Conservation (phyloP, 2,888 invertebrate genomes). For the Pseudanteris insignis region DNA sequence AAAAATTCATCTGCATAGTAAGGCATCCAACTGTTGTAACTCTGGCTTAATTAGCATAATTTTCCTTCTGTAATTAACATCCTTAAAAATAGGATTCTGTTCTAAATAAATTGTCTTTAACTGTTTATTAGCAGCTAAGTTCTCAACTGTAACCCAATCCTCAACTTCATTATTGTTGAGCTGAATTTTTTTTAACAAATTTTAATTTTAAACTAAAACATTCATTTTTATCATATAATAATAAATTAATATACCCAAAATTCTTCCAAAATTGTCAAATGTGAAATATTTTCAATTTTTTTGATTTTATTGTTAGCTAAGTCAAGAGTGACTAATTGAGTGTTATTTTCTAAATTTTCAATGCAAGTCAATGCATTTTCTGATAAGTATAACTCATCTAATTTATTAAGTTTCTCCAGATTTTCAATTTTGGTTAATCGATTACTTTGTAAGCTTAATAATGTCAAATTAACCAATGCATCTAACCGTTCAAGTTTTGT, state of each 20-base stretch:
- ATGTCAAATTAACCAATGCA: conserved; percentile 75
- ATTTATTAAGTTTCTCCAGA: conserved; percentile 75
- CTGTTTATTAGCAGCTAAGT: conserved; percentile 74
- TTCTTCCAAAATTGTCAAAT: conserved; percentile 85
- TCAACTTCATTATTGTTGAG: conserved; percentile 89
- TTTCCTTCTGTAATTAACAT: conserved; percentile 90
- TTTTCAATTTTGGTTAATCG: conserved; percentile 88
- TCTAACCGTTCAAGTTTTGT: conserved; percentile 84
- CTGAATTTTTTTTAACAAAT: conserved; percentile 67
- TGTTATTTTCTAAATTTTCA: conserved; percentile 78
- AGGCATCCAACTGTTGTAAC: conserved; percentile 94
- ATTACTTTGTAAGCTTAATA: conserved; percentile 91
- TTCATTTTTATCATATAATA: too few species aligned
- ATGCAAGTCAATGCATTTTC: conserved; percentile 89
- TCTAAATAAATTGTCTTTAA: conserved; percentile 91
- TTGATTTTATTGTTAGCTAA: conserved; percentile 88
- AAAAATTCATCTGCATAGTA: conserved; percentile 83
- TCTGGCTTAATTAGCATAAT: conserved; percentile 87
- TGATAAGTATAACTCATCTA: conserved; percentile 91
- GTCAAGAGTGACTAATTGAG: conserved; percentile 84
- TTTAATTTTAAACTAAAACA: conserved; percentile 6
- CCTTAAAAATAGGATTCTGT: conserved; percentile 86
- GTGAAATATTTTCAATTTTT: conserved; percentile 79
- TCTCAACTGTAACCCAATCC: conserved; percentile 86
- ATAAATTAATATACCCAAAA: conserved; percentile 81